These are phyloP conservation scores for Arge pagana DNA, from an alignment of 2,888 invertebrate genomes.

Conservation along the genomic window DNA sequence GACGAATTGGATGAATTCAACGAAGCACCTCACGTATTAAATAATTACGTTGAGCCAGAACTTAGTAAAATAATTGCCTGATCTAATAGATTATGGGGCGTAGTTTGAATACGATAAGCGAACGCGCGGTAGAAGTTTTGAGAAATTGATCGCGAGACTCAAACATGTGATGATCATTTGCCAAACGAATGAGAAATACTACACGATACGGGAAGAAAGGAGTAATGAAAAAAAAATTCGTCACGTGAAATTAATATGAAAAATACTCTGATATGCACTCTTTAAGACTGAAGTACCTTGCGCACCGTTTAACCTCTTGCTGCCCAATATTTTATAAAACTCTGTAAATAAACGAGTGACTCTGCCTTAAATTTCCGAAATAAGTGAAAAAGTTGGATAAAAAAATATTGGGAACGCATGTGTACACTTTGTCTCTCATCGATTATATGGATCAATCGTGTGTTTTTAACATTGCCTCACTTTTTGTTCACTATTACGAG, in stretches of 20 bases:
- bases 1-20: slow-evolving; percentile 91
- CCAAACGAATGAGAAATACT: slow-evolving; percentile 49
- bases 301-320: slow-evolving; percentile 33
- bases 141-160: slow-evolving; percentile 8
- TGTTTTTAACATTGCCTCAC: too few species aligned
- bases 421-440: too few species aligned
- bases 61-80: slow-evolving; percentile 54
- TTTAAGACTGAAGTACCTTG: slow-evolving; percentile 53
- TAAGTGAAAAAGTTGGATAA: too few species aligned
- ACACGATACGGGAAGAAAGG: too few species aligned
- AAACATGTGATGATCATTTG: slow-evolving; percentile 49
- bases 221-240: slow-evolving; percentile 25
- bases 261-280: slow-evolving; percentile 44
- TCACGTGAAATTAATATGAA: slow-evolving; percentile 22
- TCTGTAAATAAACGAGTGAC: too few species aligned
- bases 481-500: too few species aligned
- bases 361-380: too few species aligned
- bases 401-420: too few species aligned
- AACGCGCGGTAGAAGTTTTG: neutral
- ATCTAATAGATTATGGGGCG: slow-evolving; percentile 24
- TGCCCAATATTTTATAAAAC: too few species aligned
- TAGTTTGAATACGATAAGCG: too few species aligned
- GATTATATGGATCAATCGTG: too few species aligned
- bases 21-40: slow-evolving; percentile 85
- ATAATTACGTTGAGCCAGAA: slow-evolving; percentile 60